A percentile compares a stretch with the other conserved stretches of the same genome.
Evolutionary conservation across 1,140 invertebrate genomes (phyloP).

Genomic region (Popillia japonica): DNA sequence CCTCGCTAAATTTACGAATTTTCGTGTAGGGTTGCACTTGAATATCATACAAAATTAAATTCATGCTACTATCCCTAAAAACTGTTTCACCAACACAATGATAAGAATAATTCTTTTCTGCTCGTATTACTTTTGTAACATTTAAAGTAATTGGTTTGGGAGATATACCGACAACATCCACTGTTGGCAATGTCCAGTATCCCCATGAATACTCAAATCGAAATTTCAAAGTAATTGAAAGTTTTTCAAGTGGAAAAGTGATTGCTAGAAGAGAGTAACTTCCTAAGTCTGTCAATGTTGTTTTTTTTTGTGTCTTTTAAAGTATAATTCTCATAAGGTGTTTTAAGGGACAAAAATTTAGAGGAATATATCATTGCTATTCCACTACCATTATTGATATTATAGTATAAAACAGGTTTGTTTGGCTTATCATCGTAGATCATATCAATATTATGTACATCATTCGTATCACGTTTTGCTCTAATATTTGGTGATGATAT

Average conservation of each 20-base stretch:
- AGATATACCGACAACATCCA: constrained; percentile 46
- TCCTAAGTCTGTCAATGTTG: constrained; percentile 46
- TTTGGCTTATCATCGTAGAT: neutral
- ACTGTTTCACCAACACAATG: constrained; percentile 60
- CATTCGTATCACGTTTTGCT: constrained; percentile 39
- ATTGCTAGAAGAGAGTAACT: constrained; percentile 35
- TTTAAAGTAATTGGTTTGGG: constrained; percentile 47
- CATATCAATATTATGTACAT: neutral
- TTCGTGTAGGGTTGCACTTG: constrained; percentile 62
- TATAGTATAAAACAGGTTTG: neutral
- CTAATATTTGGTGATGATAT: constrained; percentile 17
- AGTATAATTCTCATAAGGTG: constrained; percentile 44
- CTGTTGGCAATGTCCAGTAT: constrained; percentile 55
- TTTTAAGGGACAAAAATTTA: constrained; percentile 49
- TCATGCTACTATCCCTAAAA: constrained; percentile 53
- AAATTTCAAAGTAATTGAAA: constrained; percentile 55
- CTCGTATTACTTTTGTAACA: constrained; percentile 55
- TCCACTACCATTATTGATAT: constrained; percentile 11
- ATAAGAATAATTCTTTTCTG: constrained; percentile 65
- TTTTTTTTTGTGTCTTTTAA: constrained; percentile 43
- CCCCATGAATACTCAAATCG: constrained; percentile 50
- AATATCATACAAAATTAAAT: constrained; percentile 59
- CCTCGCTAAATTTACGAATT: constrained; percentile 63
- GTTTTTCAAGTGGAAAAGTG: constrained; percentile 46
- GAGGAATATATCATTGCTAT: constrained; percentile 54